phyloP scores from a whole-genome alignment of 2,797 vertebrate genomes.

The Oreortyx pictus region DNA sequence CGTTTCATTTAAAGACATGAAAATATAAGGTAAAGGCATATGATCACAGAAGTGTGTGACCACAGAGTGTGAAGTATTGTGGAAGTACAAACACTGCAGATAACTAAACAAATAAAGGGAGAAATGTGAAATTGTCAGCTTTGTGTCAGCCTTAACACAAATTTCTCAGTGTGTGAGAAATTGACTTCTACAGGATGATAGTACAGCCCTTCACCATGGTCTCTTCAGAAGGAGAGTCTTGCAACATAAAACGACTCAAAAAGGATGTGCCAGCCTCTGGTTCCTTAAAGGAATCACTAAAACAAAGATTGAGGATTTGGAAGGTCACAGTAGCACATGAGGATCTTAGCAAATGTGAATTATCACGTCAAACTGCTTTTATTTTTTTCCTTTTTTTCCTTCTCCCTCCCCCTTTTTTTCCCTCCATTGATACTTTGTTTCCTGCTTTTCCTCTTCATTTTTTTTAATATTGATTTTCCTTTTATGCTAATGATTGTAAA shows the following conservation, averaged over 20 bases:
- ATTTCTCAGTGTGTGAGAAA: background rate
- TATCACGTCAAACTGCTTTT: fast-evolving
- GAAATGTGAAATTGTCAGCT: background rate
- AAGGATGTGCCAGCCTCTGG: background rate
- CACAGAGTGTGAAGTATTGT: fast-evolving
- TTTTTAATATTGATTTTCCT: background rate
- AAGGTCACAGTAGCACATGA: background rate
- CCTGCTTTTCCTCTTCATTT: too few relatives aligned
- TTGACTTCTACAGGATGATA: fast-evolving
- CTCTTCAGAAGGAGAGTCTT: background rate
- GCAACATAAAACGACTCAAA: background rate
- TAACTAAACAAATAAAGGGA: background rate
- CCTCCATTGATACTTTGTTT: background rate
- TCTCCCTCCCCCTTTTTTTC: background rate
- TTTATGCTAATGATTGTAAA: background rate
- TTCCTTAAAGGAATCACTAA: background rate
- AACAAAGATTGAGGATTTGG: background rate
- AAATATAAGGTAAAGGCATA: background rate
- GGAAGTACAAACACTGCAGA: background rate
- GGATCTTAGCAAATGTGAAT: background rate
- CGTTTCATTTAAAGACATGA: background rate
- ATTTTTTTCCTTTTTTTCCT: background rate
- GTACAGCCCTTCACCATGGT: background rate
- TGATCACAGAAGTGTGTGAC: background rate
- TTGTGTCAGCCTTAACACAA: fast-evolving